phyloP scores from a whole-genome alignment of 1,140 invertebrate species.

The Macrotrachela quadricornifera region DNA sequence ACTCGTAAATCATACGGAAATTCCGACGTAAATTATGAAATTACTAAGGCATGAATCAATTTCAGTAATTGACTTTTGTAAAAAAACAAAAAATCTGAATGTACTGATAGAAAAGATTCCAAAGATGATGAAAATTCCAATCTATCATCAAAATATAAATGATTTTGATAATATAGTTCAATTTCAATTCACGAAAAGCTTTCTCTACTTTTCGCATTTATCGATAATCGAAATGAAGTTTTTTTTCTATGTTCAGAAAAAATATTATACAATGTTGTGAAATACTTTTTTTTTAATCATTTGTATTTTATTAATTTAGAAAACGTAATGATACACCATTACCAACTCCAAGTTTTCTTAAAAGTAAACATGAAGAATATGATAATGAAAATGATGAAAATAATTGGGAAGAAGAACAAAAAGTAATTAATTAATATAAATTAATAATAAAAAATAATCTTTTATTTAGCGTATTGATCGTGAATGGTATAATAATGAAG shows the following conservation, averaged over 20 bases:
- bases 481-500: slow-evolving; percentile 71
- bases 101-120: too few species aligned
- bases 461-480: slow-evolving; percentile 50
- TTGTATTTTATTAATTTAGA: background rate
- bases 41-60: too few species aligned
- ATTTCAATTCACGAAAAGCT: background rate
- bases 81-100: too few species aligned
- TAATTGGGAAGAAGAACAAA: slow-evolving; percentile 77
- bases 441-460: background rate
- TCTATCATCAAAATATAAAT: too few species aligned
- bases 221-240: background rate
- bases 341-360: too few species aligned
- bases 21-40: too few species aligned
- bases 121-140: too few species aligned
- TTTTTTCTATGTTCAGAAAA: background rate
- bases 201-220: background rate
- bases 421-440: background rate
- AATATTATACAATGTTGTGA: too few species aligned
- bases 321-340: background rate
- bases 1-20: too few species aligned
- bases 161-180: too few species aligned
- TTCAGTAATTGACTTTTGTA: too few species aligned
- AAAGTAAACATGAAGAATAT: background rate
- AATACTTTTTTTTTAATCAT: background rate
- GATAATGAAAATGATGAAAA: slow-evolving; percentile 37